phyloP scores from a whole-genome alignment of 2,113 vertebrate species.

The Proterorhinus semilunaris region DNA sequence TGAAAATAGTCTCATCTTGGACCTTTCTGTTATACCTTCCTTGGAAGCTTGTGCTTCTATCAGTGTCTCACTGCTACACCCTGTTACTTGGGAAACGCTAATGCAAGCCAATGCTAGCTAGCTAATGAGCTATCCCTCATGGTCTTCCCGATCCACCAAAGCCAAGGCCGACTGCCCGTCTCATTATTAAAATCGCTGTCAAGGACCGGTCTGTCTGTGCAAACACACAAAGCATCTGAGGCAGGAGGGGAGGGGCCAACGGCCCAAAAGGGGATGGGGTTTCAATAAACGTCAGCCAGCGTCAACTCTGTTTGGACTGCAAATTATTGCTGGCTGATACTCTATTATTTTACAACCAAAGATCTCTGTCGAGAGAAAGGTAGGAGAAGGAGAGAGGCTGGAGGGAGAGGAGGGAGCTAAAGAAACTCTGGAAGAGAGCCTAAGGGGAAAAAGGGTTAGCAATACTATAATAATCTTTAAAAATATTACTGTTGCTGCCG shows the following conservation, averaged over 20 bases:
- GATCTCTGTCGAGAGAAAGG: slow-evolving; percentile 86
- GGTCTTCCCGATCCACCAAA: slow-evolving; percentile 81
- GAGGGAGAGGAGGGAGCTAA: slow-evolving; percentile 43
- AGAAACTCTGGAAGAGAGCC: slow-evolving; percentile 75
- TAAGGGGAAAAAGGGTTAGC: slow-evolving; percentile 83
- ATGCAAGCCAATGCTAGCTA: too few relatives aligned
- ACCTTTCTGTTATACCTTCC: not conserved
- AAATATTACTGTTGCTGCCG: slow-evolving; percentile 75
- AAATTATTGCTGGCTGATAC: slow-evolving; percentile 97
- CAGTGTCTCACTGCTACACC: slow-evolving; percentile 35
- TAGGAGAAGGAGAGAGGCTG: slow-evolving; percentile 68
- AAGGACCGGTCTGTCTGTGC: slow-evolving; percentile 91
- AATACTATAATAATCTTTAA: slow-evolving; percentile 83
- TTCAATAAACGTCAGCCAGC: slow-evolving; percentile 98
- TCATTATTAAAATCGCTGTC: slow-evolving; percentile 92
- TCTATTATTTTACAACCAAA: slow-evolving; percentile 94
- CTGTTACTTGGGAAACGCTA: slow-evolving; percentile 50
- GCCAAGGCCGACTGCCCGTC: slow-evolving; percentile 85
- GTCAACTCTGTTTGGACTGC: slow-evolving; percentile 95
- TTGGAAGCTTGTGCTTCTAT: slow-evolving; percentile 39
- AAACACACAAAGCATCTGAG: slow-evolving; percentile 79
- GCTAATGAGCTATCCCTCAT: slow-evolving; percentile 68
- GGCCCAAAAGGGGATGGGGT: slow-evolving; percentile 89
- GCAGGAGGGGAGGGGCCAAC: slow-evolving; percentile 83
- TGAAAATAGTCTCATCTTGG: not conserved